Conservation (phyloP, 2,888 invertebrate species). For the Arrhopalites spinosus region DNA sequence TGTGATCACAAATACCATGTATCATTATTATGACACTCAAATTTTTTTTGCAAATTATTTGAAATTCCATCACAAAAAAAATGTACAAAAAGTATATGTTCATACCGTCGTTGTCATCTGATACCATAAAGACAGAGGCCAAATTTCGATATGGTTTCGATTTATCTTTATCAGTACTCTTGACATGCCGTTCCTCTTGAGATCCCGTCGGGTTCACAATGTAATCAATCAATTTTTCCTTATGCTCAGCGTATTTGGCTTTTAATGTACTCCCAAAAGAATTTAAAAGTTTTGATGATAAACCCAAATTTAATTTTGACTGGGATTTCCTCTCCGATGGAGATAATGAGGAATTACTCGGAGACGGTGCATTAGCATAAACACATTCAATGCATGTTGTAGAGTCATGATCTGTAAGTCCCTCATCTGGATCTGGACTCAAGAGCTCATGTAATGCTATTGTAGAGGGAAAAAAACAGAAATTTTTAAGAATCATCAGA, state of each 20-base stretch:
- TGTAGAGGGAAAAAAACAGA: slow-evolving; percentile 2
- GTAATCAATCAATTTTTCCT: slow-evolving; percentile 88
- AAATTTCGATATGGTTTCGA: slow-evolving; percentile 69
- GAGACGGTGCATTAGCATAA: slow-evolving; percentile 25
- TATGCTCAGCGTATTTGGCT: slow-evolving; percentile 87
- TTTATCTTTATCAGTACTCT: slow-evolving; percentile 78
- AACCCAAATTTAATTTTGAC: slow-evolving; percentile 29
- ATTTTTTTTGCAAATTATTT: too few species aligned
- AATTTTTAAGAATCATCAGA: neutral
- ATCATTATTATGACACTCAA: neutral
- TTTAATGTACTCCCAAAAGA: slow-evolving; percentile 68
- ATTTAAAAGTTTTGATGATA: slow-evolving; percentile 41
- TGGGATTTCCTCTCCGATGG: slow-evolving; percentile 15
- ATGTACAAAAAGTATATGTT: neutral
- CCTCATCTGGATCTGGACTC: slow-evolving; percentile 70
- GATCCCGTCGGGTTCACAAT: slow-evolving; percentile 80
- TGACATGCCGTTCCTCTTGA: slow-evolving; percentile 78
- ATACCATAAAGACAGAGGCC: slow-evolving; percentile 85
- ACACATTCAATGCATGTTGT: slow-evolving; percentile 78
- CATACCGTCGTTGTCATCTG: slow-evolving; percentile 8
- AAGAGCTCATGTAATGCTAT: slow-evolving; percentile 71
- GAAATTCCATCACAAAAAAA: neutral
- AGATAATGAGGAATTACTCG: slow-evolving; percentile 13
- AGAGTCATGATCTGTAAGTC: slow-evolving; percentile 82
- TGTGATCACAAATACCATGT: neutral